Evolutionary conservation across 2,888 invertebrate species (phyloP).

Genomic region (Pycnomerus fuliginosus): DNA sequence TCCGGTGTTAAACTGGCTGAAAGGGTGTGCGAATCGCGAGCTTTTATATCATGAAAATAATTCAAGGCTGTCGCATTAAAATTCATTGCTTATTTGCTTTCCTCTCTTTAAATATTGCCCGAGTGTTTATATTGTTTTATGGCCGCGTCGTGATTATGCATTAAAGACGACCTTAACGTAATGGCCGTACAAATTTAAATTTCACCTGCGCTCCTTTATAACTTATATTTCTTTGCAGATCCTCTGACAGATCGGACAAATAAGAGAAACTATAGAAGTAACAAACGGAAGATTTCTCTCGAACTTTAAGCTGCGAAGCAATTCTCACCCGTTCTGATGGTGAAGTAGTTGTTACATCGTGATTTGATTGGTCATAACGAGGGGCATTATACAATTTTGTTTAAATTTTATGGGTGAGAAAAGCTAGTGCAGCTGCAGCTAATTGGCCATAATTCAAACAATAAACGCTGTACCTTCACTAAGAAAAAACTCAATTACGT

Average conservation of each 20-base stretch:
- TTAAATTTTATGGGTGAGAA: no score
- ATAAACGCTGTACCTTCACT: no score
- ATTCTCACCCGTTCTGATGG: no score
- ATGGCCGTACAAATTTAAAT: slow-evolving; percentile 15
- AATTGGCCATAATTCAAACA: no score
- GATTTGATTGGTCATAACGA: no score
- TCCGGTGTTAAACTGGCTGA: slow-evolving; percentile 4
- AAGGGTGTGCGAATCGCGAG: slow-evolving; percentile 6
- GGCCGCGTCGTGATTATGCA: slow-evolving; percentile 18
- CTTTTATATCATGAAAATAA: slow-evolving; percentile 10
- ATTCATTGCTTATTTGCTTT: slow-evolving; percentile 18
- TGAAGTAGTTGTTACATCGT: no score
- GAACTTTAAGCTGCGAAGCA: no score
- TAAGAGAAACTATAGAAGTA: no score
- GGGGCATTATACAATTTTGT: no score
- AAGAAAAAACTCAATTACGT: background rate
- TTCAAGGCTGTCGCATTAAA: slow-evolving; percentile 15
- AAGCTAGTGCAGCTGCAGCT: no score
- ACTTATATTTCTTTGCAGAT: background rate
- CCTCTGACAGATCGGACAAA: slow-evolving; percentile 8
- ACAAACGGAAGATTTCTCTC: no score
- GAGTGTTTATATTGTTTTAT: slow-evolving; percentile 17
- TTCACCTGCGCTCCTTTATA: slow-evolving; percentile 8
- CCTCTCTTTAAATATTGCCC: slow-evolving; percentile 12
- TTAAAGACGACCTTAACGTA: slow-evolving; percentile 8